A percentile compares a stretch with the other conserved stretches of the same genome.
Conservation (phyloP, 2,888 invertebrate genomes). For the Chaetoderma sp. region DNA sequence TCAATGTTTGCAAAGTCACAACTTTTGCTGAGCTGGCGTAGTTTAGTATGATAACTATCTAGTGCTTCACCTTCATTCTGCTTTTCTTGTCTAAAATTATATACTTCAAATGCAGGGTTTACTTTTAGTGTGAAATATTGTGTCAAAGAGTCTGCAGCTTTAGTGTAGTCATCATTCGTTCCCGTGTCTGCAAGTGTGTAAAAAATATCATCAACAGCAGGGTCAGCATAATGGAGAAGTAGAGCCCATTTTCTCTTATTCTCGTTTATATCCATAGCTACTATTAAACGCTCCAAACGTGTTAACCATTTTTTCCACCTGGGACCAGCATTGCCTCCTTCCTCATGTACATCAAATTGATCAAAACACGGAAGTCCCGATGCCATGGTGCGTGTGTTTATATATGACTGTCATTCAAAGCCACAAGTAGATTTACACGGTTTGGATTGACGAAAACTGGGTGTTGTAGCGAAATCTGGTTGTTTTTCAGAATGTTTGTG, state of each 20-base stretch:
- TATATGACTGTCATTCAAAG: no score
- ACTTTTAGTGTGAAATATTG: slow-evolving; percentile 6
- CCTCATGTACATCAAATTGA: not conserved
- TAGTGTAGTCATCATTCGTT: not conserved
- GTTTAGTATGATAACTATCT: slow-evolving; percentile 3
- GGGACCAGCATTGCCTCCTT: not conserved
- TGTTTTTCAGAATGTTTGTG: no score
- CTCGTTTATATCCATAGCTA: not conserved
- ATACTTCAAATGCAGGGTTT: slow-evolving; percentile 1
- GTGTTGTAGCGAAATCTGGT: no score
- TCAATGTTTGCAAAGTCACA: no score
- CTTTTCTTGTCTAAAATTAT: not conserved
- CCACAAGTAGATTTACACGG: no score
- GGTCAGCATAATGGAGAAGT: not conserved
- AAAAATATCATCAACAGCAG: slow-evolving; percentile 6
- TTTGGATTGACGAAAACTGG: no score
- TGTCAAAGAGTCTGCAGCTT: not conserved
- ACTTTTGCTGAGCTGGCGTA: slow-evolving; percentile 1
- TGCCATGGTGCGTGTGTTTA: no score
- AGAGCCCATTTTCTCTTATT: not conserved
- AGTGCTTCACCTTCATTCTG: slow-evolving; percentile 7
- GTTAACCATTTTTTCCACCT: slow-evolving; percentile 12
- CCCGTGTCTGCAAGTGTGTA: slow-evolving; percentile 5
- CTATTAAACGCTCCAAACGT: slow-evolving; percentile 4
- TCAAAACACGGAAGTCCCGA: not conserved